These are phyloP conservation scores for Eleginops maclovinus DNA, from an alignment of 2,113 vertebrate genomes.

Conservation along the genomic window DNA sequence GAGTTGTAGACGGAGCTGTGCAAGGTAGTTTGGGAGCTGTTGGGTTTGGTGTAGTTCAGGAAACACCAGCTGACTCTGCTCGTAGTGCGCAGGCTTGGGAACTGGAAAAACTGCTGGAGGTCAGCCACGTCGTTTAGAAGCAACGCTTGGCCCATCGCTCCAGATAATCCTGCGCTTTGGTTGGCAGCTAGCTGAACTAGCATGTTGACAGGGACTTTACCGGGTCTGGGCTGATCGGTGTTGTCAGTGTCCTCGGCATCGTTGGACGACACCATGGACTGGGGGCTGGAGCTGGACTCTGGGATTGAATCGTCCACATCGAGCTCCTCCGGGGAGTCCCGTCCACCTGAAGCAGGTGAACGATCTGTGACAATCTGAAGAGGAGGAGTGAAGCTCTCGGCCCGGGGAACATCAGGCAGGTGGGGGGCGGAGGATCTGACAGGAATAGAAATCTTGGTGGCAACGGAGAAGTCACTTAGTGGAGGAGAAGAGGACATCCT, in stretches of 20 bases:
- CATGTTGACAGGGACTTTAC: conserved; percentile 87
- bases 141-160: conserved; percentile 82
- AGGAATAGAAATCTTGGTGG: conserved; percentile 76
- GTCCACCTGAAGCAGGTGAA: conserved; percentile 78
- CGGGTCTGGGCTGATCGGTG: conserved; percentile 72
- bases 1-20: conserved; percentile 94
- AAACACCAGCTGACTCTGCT: conserved; percentile 99
- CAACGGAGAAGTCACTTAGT: conserved; percentile 78
- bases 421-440: conserved; percentile 78
- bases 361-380: conserved; percentile 89
- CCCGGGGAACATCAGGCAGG: conserved; percentile 82
- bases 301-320: conserved; percentile 90
- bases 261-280: conserved; percentile 83
- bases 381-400: conserved; percentile 87
- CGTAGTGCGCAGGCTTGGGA: conserved; percentile 93
- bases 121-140: conserved; percentile 89
- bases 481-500: conserved; percentile 88
- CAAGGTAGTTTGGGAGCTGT: conserved; percentile 83
- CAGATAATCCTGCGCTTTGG: conserved; percentile 53
- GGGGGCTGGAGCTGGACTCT: conserved; percentile 88
- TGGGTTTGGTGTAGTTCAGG: conserved; percentile 96
- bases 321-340: conserved; percentile 91
- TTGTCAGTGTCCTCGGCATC: conserved; percentile 83
- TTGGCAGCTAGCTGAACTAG: conserved; percentile 87
- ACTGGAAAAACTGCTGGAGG: conserved; percentile 91